A percentile compares a stretch with the other conserved stretches of the same genome.
These are phyloP conservation scores for Esox lucius DNA, from an alignment of 2,797 vertebrate species.

Conservation along the genomic window DNA sequence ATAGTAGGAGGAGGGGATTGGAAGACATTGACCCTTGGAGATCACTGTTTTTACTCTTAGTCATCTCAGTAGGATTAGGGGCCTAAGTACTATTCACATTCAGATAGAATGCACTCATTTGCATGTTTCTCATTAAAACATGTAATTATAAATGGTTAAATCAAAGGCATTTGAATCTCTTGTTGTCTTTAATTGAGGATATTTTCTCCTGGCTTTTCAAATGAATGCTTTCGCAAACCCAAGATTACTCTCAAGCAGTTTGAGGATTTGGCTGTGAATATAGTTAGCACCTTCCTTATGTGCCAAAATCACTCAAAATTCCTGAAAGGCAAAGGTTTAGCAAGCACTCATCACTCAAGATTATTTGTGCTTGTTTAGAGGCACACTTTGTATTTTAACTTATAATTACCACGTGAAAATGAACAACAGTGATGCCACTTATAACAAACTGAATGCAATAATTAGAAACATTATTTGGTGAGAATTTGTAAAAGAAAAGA, in stretches of 20 bases:
- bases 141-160: neutral
- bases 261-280: conserved; percentile 17
- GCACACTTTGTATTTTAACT: neutral
- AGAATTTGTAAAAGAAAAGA: neutral
- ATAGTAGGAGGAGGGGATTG: neutral
- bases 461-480: neutral
- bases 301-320: conserved; percentile 6
- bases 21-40: neutral
- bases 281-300: conserved; percentile 37
- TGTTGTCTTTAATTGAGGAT: neutral
- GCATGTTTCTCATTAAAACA: neutral
- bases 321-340: conserved; percentile 30
- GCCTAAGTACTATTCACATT: neutral
- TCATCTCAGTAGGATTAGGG: neutral
- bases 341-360: neutral
- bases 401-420: conserved; percentile 5
- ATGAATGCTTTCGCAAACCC: neutral
- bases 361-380: conserved; percentile 39
- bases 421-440: neutral
- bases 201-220: neutral
- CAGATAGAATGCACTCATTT: neutral
- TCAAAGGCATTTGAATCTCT: neutral
- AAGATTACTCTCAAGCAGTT: conserved; percentile 13
- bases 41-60: neutral
- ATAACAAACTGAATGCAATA: neutral